Evolutionary conservation across 1,140 invertebrate genomes (phyloP).

Genomic region (Harpegnathos saltator): DNA sequence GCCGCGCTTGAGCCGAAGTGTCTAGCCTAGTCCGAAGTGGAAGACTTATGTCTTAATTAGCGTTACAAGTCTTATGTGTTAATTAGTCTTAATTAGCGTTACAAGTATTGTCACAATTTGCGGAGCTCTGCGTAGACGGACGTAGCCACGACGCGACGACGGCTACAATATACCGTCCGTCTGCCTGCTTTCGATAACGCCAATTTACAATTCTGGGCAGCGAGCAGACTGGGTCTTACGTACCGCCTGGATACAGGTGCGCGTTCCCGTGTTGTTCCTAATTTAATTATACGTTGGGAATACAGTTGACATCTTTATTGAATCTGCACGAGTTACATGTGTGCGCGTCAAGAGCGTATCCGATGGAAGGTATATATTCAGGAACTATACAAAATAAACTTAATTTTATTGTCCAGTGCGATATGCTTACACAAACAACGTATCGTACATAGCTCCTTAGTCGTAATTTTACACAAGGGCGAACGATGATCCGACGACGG

Average conservation of each 20-base stretch:
- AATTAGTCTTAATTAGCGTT: no score
- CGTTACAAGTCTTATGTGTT: no score
- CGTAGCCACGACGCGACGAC: no score
- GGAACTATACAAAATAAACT: slow-evolving; percentile 77
- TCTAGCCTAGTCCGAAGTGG: no score
- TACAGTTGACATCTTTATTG: background rate
- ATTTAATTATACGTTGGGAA: background rate
- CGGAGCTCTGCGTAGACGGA: no score
- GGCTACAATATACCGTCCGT: no score
- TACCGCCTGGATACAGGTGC: background rate
- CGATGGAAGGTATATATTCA: slow-evolving; percentile 8
- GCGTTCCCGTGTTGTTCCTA: background rate
- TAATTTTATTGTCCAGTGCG: slow-evolving; percentile 77
- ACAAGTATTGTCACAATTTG: no score
- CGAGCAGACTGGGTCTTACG: no score
- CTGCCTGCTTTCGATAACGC: background rate
- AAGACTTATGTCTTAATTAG: no score
- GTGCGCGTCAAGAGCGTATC: background rate
- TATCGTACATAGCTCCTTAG: slow-evolving; percentile 76
- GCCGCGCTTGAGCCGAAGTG: no score
- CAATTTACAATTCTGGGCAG: background rate
- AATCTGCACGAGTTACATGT: background rate
- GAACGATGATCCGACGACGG: slow-evolving; percentile 66
- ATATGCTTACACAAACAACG: slow-evolving; percentile 73
- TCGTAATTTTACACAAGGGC: slow-evolving; percentile 61